phyloP scores from a whole-genome alignment of 2,113 vertebrate species.

The Scomber japonicus region DNA sequence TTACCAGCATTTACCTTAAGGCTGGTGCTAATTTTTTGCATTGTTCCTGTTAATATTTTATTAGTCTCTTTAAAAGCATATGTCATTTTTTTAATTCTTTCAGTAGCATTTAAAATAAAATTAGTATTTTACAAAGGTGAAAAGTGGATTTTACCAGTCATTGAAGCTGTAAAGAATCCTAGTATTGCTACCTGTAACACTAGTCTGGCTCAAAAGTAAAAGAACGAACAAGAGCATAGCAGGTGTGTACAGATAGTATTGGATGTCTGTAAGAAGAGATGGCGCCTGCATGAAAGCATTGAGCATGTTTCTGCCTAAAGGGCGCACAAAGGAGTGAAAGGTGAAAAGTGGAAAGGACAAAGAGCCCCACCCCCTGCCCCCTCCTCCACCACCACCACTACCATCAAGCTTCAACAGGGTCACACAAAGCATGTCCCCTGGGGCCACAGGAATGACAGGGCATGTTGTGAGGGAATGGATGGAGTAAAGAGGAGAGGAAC shows the following conservation, averaged over 20 bases:
- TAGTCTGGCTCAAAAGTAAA: not conserved
- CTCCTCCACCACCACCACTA: not conserved
- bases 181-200: not conserved
- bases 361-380: not conserved
- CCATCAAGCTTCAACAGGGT: slow-evolving; percentile 55
- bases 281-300: not conserved
- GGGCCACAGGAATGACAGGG: slow-evolving; percentile 18
- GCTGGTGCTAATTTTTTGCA: too few relatives aligned
- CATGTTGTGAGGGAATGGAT: slow-evolving; percentile 36
- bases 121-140: too few relatives aligned
- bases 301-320: slow-evolving; percentile 17
- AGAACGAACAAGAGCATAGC: slow-evolving; percentile 3
- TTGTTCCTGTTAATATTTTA: too few relatives aligned
- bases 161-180: not conserved
- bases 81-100: too few relatives aligned
- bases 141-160: too few relatives aligned
- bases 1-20: too few relatives aligned
- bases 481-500: slow-evolving; percentile 26
- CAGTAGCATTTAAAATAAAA: too few relatives aligned
- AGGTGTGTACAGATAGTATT: slow-evolving; percentile 19
- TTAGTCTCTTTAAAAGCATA: too few relatives aligned
- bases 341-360: slow-evolving; percentile 30
- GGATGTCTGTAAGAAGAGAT: not conserved
- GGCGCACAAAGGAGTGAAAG: slow-evolving; percentile 24
- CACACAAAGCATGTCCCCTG: slow-evolving; percentile 45